Evolutionary conservation across 1,140 invertebrate species (phyloP), one percentile per base, ranked within the genome.

Genomic region (Zaprionus capensis): DNA sequence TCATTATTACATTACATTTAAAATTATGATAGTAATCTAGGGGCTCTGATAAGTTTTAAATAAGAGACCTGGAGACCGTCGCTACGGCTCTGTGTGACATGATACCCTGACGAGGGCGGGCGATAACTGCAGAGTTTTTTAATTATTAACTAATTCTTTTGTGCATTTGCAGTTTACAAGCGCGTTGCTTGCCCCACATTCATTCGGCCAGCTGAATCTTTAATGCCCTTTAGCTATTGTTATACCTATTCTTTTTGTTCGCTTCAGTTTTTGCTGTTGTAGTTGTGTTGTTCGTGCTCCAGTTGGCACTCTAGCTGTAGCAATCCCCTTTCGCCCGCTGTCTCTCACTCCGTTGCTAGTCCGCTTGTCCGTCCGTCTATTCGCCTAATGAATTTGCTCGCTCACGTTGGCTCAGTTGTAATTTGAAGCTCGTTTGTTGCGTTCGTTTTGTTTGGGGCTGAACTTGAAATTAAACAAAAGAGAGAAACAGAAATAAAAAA

Each of bases 351-450:
- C 5, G 24, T 11, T 15, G 5, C 24, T 14, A 11, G 20, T 26
- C 51, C 26, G 51, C 7, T 53, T 67, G 53, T 67, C 77, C 61
- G 53, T 67, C 77, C 61, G 58, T 53, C 56, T 66, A 72, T 81
- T 87, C 78, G 71, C 41, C 65, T 88, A 84, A 88, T 88, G 78
- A 84, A 84, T 81, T 90, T 74, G 64, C 58, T 79, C 64, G 69
- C 78, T 24, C 11, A 14, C 46, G 46, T 51, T 24, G 73, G 70
- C 69, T 90, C 86, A 90, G 81, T 90, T 90, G 85, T 90, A 85
- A 85, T 90, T 91, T 77, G 85, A 85, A 90, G 82, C 85, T 85
- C 86, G 85, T 91, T 90, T 90, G 85, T 80, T 90, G 82, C 82
- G 85, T 75, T 90, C 57, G 62, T 67, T 72, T 82, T 84, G 58